A percentile compares a stretch with the other conserved stretches of the same genome.
Conservation (phyloP, 2,888 invertebrate genomes). For the Metalampra italica region DNA sequence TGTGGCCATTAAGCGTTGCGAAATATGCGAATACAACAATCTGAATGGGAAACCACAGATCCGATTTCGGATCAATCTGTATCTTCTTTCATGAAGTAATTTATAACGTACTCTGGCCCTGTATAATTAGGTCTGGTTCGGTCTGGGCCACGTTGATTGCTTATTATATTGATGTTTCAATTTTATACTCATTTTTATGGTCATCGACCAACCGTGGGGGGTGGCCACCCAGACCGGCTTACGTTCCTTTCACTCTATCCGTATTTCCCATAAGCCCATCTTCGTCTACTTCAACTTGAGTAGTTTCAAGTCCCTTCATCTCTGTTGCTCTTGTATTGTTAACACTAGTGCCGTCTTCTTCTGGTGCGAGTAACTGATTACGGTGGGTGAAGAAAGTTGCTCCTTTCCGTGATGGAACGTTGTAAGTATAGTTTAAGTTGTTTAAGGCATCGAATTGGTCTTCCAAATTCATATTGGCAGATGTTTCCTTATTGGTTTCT, state of each 20-base stretch:
- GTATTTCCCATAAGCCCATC: conserved; percentile 39
- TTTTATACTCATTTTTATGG: conserved; percentile 79
- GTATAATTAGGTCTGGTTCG: conserved; percentile 71
- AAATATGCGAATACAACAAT: background rate
- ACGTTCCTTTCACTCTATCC: conserved; percentile 39
- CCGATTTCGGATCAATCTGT: conserved; percentile 61
- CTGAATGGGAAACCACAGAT: conserved; percentile 1
- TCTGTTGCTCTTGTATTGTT: conserved; percentile 28
- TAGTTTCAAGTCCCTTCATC: conserved; percentile 43
- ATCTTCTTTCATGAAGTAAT: conserved; percentile 60
- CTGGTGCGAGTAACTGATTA: conserved; percentile 47
- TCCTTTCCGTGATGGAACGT: conserved; percentile 38
- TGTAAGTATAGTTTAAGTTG: conserved; percentile 20
- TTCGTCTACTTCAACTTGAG: conserved; percentile 48
- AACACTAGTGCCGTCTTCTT: conserved; percentile 19
- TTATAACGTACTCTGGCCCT: conserved; percentile 66
- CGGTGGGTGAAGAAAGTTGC: conserved; percentile 62
- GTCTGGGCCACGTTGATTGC: conserved; percentile 65
- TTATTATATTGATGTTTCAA: conserved; percentile 80
- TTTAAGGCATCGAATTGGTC: conserved; percentile 18
- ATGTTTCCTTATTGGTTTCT: conserved; percentile 38
- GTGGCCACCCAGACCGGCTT: conserved; percentile 72
- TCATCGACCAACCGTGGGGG: conserved; percentile 79
- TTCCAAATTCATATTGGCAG: conserved; percentile 40
- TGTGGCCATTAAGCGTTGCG: background rate